Base-by-base conservation (phyloP, 2,888 invertebrate species). In the Xestia c-nigrum region DNA sequence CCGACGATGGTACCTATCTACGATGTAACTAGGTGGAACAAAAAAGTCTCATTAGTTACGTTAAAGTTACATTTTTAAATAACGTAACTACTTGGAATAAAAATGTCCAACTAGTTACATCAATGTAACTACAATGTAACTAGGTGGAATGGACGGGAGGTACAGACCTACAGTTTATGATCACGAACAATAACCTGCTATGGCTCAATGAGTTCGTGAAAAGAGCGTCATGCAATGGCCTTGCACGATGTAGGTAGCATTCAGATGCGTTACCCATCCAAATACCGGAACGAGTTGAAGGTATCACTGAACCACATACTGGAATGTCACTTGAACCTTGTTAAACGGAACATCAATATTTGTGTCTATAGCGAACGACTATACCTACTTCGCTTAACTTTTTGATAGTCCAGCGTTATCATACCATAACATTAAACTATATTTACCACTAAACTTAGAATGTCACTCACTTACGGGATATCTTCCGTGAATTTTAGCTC, bases 271-370 rank as follows among this genome's bases (percentile, higher is more conserved):
- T n/a, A 38, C 65, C 31, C 38, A 77, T 66, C 50, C 31, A 77
- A 77, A 57, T 76, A 81, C 55, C 72, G 81, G 72, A 81, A 81
- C 77, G 72, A 72, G 67, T 74, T 59, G 19, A 21, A 65, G 61
- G 38, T 38, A 71, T 19, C 57, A 76, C 40, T 64, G 81, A 67
- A 31, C 31, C 31, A 31, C 31, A 31, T 1, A 31, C 31, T 31
- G 1, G 3, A 31, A 31, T 31, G 31, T 31, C 31, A 31, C 31
- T 31, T 31, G 31, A 31, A 63, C 40, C 50, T 75, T 52, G 67
- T 71, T 80, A 47, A 50, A 10, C 24, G 24, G 16, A 80, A 38
- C 57, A 52, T 52, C 1, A 6, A 21, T 59, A 24, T n/a, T 31
- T 9, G 43, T 24, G 21, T 40, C 2, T 16, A 63, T 5, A 12